Percentiles rank a stretch among this genome's conserved stretches.
phyloP scores from a whole-genome alignment of 1,140 invertebrate species.

The Macrosteles quadrilineatus region DNA sequence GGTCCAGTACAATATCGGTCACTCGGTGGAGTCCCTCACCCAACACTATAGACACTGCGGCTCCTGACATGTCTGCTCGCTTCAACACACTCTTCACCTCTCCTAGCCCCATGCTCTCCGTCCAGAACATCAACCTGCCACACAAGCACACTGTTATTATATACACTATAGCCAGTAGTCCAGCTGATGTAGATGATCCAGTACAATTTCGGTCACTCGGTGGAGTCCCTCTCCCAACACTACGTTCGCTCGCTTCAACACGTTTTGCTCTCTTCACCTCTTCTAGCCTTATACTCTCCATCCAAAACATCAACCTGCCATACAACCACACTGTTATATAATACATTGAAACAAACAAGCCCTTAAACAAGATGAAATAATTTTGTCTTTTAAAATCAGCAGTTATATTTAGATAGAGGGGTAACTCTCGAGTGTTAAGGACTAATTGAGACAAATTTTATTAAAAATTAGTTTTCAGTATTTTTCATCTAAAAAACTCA shows the following conservation, averaged over 20 bases:
- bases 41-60: conserved; percentile 31
- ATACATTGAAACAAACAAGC: too few species aligned
- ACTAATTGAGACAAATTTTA: too few species aligned
- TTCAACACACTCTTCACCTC: conserved; percentile 31
- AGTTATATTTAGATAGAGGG: too few species aligned
- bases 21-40: conserved; percentile 22
- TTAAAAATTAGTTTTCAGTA: too few species aligned
- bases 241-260: conserved; percentile 38
- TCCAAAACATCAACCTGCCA: conserved; percentile 38
- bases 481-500: too few species aligned
- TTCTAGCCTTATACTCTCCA: conserved; percentile 19
- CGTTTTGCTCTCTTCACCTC: conserved; percentile 9
- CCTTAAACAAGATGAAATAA: too few species aligned
- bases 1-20: conserved; percentile 42
- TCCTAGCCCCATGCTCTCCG: conserved; percentile 24
- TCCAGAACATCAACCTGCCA: conserved; percentile 39
- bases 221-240: conserved; percentile 26
- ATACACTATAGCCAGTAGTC: conserved; percentile 45
- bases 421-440: too few species aligned
- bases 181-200: conserved; percentile 41
- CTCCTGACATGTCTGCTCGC: conserved; percentile 38
- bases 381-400: too few species aligned
- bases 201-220: conserved; percentile 36
- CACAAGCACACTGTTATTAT: too few species aligned
- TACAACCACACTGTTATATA: too few species aligned